Conservation (phyloP, 2,888 invertebrate genomes). For the Maniola hyperantus region DNA sequence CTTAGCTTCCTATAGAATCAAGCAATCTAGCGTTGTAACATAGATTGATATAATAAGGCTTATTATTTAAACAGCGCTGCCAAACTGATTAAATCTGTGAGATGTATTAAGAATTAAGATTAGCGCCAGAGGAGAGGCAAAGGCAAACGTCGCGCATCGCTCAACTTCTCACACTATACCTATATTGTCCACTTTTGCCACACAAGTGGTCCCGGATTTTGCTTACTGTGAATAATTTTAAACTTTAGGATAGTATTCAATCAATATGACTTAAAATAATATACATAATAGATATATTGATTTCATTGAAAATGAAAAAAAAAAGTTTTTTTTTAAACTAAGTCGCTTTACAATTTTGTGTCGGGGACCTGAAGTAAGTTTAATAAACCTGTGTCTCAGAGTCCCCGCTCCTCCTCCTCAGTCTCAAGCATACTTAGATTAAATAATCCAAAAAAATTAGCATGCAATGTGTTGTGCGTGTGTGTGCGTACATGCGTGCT, state of each 20-base stretch:
- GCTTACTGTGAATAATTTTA: conserved; percentile 5
- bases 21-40: conserved; percentile 28
- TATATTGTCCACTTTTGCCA: conserved; percentile 24
- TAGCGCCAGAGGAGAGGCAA: conserved; percentile 38
- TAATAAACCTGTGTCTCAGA: too few relatives aligned
- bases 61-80: conserved; percentile 33
- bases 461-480: too few relatives aligned
- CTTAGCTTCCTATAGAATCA: conserved; percentile 13
- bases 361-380: too few relatives aligned
- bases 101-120: conserved; percentile 31
- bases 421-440: too few relatives aligned
- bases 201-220: conserved; percentile 26
- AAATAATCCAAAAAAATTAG: too few relatives aligned
- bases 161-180: conserved; percentile 35
- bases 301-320: too few relatives aligned
- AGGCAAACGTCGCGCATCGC: conserved; percentile 38
- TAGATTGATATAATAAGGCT: conserved; percentile 24
- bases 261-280: too few relatives aligned
- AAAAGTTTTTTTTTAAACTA: too few relatives aligned
- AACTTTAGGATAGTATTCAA: conserved; percentile 8
- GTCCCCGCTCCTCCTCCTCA: too few relatives aligned
- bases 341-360: too few relatives aligned
- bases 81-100: conserved; percentile 29
- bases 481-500: too few relatives aligned
- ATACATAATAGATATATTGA: too few relatives aligned